Evolutionary conservation across 2,797 vertebrate genomes (phyloP).

Genomic region (Epinephelus coioides): DNA sequence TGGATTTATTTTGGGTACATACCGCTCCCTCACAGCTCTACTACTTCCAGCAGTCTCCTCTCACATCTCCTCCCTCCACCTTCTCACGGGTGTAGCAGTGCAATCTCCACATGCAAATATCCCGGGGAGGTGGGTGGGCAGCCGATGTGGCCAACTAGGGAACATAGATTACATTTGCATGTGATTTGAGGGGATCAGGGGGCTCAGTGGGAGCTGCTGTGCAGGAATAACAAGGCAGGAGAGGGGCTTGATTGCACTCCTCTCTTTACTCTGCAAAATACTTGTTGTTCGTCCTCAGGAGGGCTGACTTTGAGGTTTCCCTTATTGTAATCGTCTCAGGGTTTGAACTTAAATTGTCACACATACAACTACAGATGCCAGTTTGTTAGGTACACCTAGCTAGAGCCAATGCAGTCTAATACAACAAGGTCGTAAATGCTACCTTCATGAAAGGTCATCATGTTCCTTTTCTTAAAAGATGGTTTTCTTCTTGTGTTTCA

Average conservation of each 20-base stretch:
- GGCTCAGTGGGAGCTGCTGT: constrained; percentile 37
- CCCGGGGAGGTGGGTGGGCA: constrained; percentile 54
- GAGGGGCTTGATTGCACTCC: constrained; percentile 53
- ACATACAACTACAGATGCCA: neutral
- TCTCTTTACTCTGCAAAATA: constrained; percentile 31
- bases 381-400: neutral
- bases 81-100: constrained; percentile 30
- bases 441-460: neutral
- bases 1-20: constrained; percentile 50
- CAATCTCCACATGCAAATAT: constrained; percentile 71
- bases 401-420: neutral
- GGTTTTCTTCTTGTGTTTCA: neutral
- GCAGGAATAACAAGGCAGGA: constrained; percentile 43
- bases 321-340: neutral
- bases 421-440: neutral
- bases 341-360: neutral
- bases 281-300: constrained; percentile 13
- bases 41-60: neutral
- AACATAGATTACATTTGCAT: constrained; percentile 77
- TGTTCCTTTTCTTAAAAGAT: neutral
- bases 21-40: constrained; percentile 7
- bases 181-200: constrained; percentile 49
- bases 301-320: neutral
- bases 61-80: constrained; percentile 34
- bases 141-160: constrained; percentile 48